Evolutionary conservation across 1,140 invertebrate genomes (phyloP), one percentile per base, ranked within the genome.

Genomic region (Ectropis grisescens): DNA sequence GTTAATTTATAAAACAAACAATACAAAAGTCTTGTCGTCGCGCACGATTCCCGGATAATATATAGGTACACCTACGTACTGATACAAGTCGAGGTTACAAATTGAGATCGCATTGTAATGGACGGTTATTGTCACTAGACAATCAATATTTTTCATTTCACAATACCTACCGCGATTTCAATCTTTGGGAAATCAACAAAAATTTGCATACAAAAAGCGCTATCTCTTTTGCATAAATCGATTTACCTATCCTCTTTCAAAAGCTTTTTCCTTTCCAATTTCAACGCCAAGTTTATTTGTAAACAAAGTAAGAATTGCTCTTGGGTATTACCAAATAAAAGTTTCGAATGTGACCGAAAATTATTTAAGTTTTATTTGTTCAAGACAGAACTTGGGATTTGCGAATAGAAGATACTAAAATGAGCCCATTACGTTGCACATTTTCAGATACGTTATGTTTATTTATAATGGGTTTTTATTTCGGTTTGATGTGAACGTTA

Each of bases 151-250:
- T 52, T 34, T 48, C 49, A 66, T 55, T 60, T 53, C 41, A 58
- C 60, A 61, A 61, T 58, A 67, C 61, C 51, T 58, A 67, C 61
- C 51, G 58, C 43, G 58, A 72, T 66, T 72, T 71, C 66, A 72
- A 72, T 72, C 66, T 71, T 61, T 58, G 51, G 60, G 53, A 76
- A 76, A 76, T 76, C 66, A 72, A 71, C 64, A 64, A 49, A 58
- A 69, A 76, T 76, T 76, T 71, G 56, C 68, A 76, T 76, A 72
- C 58, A 76, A 76, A 76, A 76, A 69, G 71, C 59, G 66, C 59
- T 61, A 69, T 71, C 67, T 72, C 49, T 65, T 76, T 76, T 67
- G 67, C 68, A 76, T 76, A 76, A 72, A 76, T 76, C 71, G 67
- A 76, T 76, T 76, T 71, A 65, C 65, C 65, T 69, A 69, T 72